These are phyloP conservation scores for Erebia aethiops DNA, from an alignment of 2,888 invertebrate genomes.

Conservation along the genomic window DNA sequence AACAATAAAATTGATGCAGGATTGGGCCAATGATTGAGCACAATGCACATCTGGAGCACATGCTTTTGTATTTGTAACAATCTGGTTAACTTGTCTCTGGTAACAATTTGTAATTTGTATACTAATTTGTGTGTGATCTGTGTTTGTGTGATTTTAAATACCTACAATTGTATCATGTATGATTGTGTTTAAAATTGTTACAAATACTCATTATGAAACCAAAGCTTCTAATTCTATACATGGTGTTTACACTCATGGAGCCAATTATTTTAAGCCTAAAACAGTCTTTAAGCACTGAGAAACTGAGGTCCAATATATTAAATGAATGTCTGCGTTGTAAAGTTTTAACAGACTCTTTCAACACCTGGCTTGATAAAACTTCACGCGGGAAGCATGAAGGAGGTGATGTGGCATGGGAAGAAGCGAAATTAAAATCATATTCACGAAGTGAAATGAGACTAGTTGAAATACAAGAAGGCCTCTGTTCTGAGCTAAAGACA, in stretches of 20 bases:
- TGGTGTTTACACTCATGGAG: slow-evolving; percentile 6
- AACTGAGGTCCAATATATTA: slow-evolving; percentile 34
- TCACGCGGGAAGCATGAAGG: slow-evolving; percentile 94
- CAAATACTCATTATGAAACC: neutral
- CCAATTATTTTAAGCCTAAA: slow-evolving; percentile 33
- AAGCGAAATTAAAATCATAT: slow-evolving; percentile 91
- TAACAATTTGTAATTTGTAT: too few species aligned
- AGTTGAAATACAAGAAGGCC: slow-evolving; percentile 94
- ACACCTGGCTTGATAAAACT: slow-evolving; percentile 90
- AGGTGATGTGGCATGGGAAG: slow-evolving; percentile 97
- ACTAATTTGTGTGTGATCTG: too few species aligned
- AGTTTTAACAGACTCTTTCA: slow-evolving; percentile 88
- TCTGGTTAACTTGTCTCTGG: too few species aligned
- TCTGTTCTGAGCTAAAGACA: slow-evolving; percentile 88
- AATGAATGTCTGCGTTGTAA: slow-evolving; percentile 88
- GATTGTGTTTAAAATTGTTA: neutral
- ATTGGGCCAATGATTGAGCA: too few species aligned
- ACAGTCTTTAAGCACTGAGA: slow-evolving; percentile 41
- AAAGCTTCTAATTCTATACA: neutral
- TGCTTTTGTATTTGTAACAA: too few species aligned
- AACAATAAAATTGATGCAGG: too few species aligned
- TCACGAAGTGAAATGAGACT: slow-evolving; percentile 94
- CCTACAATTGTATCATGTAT: too few species aligned
- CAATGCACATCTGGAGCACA: too few species aligned
- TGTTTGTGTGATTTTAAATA: too few species aligned